phyloP scores from a whole-genome alignment of 2,888 invertebrate species.

The Cynaeus angustus region DNA sequence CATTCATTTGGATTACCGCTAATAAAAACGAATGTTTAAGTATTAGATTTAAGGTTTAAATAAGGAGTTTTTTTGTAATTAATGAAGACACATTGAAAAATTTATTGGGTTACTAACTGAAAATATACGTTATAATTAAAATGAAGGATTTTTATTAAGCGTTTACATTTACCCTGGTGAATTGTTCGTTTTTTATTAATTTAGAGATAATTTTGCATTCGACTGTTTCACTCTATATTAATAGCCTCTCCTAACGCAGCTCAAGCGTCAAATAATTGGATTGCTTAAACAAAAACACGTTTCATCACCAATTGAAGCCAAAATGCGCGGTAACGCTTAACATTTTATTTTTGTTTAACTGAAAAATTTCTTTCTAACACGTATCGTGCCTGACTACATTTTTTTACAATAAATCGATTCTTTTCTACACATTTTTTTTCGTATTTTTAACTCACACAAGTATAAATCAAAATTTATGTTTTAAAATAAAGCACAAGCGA shows the following conservation, averaged over 20 bases:
- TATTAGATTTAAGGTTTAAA: slow-evolving; percentile 53
- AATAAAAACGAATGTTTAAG: slow-evolving; percentile 57
- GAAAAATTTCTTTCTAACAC: slow-evolving; percentile 29
- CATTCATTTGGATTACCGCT: slow-evolving; percentile 57
- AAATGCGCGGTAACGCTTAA: slow-evolving; percentile 48
- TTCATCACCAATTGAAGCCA: slow-evolving; percentile 52
- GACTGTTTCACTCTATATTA: slow-evolving; percentile 51
- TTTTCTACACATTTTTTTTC: too few species aligned
- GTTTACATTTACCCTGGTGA: slow-evolving; percentile 35
- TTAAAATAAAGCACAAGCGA: slow-evolving; percentile 15
- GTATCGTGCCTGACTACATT: slow-evolving; percentile 16
- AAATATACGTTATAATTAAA: slow-evolving; percentile 73
- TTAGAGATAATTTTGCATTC: slow-evolving; percentile 49
- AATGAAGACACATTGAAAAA: slow-evolving; percentile 50
- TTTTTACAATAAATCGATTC: not conserved
- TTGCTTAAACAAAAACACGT: slow-evolving; percentile 61
- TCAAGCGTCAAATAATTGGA: slow-evolving; percentile 58
- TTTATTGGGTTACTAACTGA: slow-evolving; percentile 74
- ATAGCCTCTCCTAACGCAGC: slow-evolving; percentile 50
- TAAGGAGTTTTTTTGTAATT: slow-evolving; percentile 51
- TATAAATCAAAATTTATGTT: slow-evolving; percentile 30
- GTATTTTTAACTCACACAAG: slow-evolving; percentile 8
- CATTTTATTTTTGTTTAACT: slow-evolving; percentile 46
- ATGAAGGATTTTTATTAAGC: slow-evolving; percentile 46
- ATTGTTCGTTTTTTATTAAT: slow-evolving; percentile 44